phyloP scores from a whole-genome alignment of 1,140 invertebrate species.

The Orussus abietinus region DNA sequence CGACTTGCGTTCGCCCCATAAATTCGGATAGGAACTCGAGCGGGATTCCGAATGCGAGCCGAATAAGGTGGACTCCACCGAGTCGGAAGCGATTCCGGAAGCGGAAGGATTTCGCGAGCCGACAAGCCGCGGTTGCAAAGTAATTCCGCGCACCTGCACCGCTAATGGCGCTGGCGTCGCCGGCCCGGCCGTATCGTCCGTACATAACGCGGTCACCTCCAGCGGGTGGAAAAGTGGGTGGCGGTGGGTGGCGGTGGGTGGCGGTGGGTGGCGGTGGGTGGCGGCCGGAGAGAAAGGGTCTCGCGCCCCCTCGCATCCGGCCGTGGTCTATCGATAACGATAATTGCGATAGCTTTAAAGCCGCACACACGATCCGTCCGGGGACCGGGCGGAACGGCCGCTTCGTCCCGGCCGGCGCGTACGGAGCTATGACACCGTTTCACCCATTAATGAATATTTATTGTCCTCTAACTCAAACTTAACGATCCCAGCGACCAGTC shows the following conservation, averaged over 20 bases:
- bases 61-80: too few species aligned
- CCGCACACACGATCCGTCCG: constrained; percentile 3
- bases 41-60: too few species aligned
- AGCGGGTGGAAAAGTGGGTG: background rate
- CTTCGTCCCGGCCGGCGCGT: constrained; percentile 12
- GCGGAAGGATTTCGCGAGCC: too few species aligned
- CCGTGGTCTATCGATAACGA: constrained; percentile 21
- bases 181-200: background rate
- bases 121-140: too few species aligned
- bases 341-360: constrained; percentile 19
- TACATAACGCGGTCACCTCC: background rate
- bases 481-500: constrained; percentile 30
- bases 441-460: constrained; percentile 49
- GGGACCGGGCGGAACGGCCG: background rate
- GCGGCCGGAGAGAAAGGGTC: background rate
- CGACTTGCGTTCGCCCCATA: too few species aligned
- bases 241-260: too few species aligned
- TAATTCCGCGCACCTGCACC: constrained; percentile 20
- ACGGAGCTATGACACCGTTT: constrained; percentile 13
- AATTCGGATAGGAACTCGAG: too few species aligned
- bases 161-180: background rate
- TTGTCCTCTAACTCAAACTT: constrained; percentile 42
- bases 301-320: constrained; percentile 5
- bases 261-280: too few species aligned
- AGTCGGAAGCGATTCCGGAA: too few species aligned